Evolutionary conservation across 2,113 vertebrate species (phyloP), one percentile per base, ranked within the genome.

Genomic region (Cyprinodon tularosa): DNA sequence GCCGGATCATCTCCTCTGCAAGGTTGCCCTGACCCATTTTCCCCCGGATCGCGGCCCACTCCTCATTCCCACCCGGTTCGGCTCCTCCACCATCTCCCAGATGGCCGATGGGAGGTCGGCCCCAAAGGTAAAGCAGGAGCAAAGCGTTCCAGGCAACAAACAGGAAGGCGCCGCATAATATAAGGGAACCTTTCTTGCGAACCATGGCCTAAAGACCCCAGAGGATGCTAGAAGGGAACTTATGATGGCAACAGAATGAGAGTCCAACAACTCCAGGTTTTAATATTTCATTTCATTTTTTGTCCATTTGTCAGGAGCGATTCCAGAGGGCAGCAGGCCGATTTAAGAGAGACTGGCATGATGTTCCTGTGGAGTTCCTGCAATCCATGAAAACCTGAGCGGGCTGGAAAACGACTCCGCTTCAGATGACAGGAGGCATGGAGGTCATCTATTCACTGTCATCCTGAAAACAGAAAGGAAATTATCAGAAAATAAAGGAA

Each of bases 121-220:
- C 95, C 96, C 96, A 96, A 74, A 99, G 95, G 91, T 98, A 98
- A 59, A 99, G 95, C 12, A 98, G 94, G 62, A 99, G 93, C 82
- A 99, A 89, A 64, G 95, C 95, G 42, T 98, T 97, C 97, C 97
- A 98, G 72, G 95, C 95, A 3, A 98, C 92, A 62, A 99, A 98
- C 66, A 99, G 94, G 86, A 96, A 93, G 76, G 95, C 96, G 71
- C 96, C 95, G 81, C 97, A 97, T 80, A 97, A 81, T 87, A 95
- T 96, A 66, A 96, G 91, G 82, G 93, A 95, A 87, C 94, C 92
- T 95, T 96, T 97, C 82, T 94, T 95, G 89, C 96, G 97, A 93
- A 96, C 95, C 97, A 98, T 98, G 95, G 95, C 96, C 96, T 86
- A 91, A 88, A 71, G 78, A 90, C 86, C 86, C 80, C 73, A 75